Evolutionary conservation across 2,797 vertebrate species (phyloP).

Genomic region (Tachyglossus aculeatus): DNA sequence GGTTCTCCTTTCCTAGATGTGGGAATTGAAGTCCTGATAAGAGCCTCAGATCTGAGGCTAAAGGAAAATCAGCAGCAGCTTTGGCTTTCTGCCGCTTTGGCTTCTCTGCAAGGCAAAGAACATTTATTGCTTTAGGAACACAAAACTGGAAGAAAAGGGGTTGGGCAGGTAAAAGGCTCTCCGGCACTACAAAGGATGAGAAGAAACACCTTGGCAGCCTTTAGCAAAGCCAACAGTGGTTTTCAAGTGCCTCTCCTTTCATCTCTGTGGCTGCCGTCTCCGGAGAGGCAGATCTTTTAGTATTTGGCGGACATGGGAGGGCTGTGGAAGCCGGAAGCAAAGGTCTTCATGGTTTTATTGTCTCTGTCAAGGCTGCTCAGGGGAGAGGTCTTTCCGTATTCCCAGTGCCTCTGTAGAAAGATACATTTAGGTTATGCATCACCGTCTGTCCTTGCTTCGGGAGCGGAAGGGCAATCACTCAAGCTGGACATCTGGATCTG

Average conservation of each 20-base stretch:
- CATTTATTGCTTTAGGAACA: neutral
- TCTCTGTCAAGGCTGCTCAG: constrained; percentile 8
- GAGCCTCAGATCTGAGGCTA: too few species aligned
- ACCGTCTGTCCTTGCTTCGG: too few species aligned
- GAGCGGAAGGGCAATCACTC: too few species aligned
- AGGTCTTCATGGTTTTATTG: neutral
- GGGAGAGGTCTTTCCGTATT: neutral
- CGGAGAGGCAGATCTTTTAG: neutral
- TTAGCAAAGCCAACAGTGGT: neutral
- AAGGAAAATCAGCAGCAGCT: too few species aligned
- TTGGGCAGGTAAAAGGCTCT: constrained; percentile 5
- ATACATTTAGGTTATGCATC: too few species aligned
- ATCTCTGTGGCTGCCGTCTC: neutral
- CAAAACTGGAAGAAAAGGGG: neutral
- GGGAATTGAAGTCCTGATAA: too few species aligned
- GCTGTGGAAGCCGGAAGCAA: neutral
- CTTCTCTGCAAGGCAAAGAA: neutral
- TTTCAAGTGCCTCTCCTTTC: constrained; percentile 15
- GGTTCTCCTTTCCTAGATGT: too few species aligned
- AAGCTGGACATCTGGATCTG: too few species aligned
- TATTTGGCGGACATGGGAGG: neutral
- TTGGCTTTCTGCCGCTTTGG: too few species aligned
- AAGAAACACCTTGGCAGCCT: neutral
- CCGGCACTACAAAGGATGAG: neutral
- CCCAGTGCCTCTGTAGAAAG: too few species aligned